Evolutionary conservation across 2,113 vertebrate genomes (phyloP), one percentile per base, ranked within the genome.

Genomic region (Grammomys surdaster): DNA sequence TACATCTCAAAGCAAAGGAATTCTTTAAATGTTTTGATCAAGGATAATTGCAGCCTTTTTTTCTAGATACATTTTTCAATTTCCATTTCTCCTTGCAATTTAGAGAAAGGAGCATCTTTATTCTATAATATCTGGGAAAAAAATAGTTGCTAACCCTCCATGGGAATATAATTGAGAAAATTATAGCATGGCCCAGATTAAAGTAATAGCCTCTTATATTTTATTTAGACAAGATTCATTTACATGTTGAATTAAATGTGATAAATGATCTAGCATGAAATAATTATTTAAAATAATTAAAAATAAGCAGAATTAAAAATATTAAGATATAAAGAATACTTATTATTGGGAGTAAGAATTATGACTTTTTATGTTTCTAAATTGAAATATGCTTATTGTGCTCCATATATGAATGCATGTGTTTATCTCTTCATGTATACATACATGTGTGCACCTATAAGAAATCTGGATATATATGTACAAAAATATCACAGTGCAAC

Each of bases 201-300:
- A 85, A 78, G 43, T 86, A 89, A 69, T 40, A 91, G 2, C 3
- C 16, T 75, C 58, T 80, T 90, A 90, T 75, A 86, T 81, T 96
- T 54, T 91, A 91, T 28, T 84, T 33, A 93, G 58, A 36, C 65
- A 93, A 54, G 70, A 91, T 96, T 76, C 58, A n/a, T 19, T 94
- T 73, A 48, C 63, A 73, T 43, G 22, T 81, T 69, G 56, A 89
- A 46, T 82, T 86, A 84, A 91, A 87, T 81, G 22, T 72, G 1
- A 89, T 20, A 60, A 90, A 85, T 91, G 4, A 43, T 1, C 70
- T 69, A 90, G 76, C 1, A 88, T 78, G 92, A 36, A 89, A 63
- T 80, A 90, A 28, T 0, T 4, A 43, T 69, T 8, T 36, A 76
- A 94, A 95, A 85, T 80, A 63, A 20, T 90, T 80, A 56, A 86